Conservation (phyloP, 1,140 invertebrate genomes). For the Schlechtendalia chinensis region DNA sequence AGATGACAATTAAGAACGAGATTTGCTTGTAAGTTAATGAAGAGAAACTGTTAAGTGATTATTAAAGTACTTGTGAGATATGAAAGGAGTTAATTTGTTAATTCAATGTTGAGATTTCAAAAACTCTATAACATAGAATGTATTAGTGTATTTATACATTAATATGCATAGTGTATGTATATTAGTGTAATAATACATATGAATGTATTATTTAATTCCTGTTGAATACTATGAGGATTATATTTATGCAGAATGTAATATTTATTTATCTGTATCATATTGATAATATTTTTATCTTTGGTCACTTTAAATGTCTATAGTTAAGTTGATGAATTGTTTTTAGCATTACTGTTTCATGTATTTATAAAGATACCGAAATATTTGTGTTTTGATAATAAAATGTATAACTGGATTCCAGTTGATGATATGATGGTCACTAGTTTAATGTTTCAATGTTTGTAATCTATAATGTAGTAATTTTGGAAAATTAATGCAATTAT, state of each 20-base stretch:
- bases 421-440: background rate
- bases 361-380: background rate
- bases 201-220: no score
- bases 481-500: background rate
- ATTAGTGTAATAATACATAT: no score
- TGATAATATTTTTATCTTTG: background rate
- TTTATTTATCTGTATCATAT: background rate
- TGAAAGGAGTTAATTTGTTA: background rate
- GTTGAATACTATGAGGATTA: background rate
- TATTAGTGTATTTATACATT: background rate
- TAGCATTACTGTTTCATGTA: background rate
- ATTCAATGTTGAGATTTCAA: no score
- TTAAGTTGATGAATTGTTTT: background rate
- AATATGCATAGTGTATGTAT: background rate
- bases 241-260: background rate
- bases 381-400: background rate
- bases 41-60: background rate
- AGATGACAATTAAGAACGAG: constrained; percentile 31
- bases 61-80: background rate
- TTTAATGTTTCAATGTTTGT: background rate
- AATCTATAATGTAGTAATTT: background rate
- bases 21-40: background rate
- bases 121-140: no score
- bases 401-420: background rate
- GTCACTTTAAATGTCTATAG: background rate